Base-by-base conservation (phyloP, 23 tunicate species). In the Halocynthia aurantium region DNA sequence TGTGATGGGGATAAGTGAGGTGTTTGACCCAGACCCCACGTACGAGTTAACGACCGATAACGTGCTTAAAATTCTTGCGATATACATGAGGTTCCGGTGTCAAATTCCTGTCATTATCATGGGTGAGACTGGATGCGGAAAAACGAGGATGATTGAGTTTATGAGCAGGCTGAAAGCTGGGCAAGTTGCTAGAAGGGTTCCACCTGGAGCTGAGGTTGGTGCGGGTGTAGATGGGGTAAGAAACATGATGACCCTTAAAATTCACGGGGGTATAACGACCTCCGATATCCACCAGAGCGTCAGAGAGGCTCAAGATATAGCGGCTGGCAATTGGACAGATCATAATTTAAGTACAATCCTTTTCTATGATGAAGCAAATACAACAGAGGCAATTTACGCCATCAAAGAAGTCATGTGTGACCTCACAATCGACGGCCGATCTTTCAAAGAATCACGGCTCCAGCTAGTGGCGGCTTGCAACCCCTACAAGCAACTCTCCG, bases 401-500 rank as follows among this genome's bases (percentile, higher is more conserved):
- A 87, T 87, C 52, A 87, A 87, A 77, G 93, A 87, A 63, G 84
- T 73, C 82, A 86, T 87, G 15, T 87, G 93, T 77, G 93, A 87
- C 74, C 55, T 70, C 53, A 87, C 87, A 12, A 68, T 87, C 10
- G 53, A 72, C 72, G 93, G 93, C 31, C 78, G 73, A 65, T 19
- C 51, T 65, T 52, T 82, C 20, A 31, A 82, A n/a, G 77, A 53
- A 7, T 20, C 80, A 5, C 71, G 80, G 21, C 78, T 87, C 21
- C 55, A 82, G 19, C 72, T 87, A 18, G 70, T 87, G 12, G 86
- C 87, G 18, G 93, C 93, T 50, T 87, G 93, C 50, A 87, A 87
- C 62, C 93, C 93, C 18, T 87, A 87, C 75, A 67, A 85, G 72
- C 72, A 55, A 44, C 83, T 82, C 53, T 60, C 73, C 21, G 75